Percentiles rank a stretch among this genome's conserved stretches.
These are phyloP conservation scores for Polyploca ridens DNA, from an alignment of 2,888 invertebrate species.

Conservation along the genomic window DNA sequence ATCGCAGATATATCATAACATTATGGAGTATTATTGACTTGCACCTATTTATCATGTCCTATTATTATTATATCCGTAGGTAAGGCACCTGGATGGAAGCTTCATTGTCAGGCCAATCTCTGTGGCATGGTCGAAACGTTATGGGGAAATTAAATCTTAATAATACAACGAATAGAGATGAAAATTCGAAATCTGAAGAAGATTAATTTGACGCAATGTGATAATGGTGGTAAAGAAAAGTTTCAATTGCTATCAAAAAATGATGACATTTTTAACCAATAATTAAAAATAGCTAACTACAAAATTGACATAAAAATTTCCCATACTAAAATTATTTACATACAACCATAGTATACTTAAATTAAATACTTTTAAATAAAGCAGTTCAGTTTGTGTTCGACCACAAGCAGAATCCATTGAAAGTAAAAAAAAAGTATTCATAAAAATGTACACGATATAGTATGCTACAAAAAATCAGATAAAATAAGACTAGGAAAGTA, in stretches of 20 bases:
- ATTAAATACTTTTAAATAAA: constrained; percentile 1
- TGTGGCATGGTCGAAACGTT: constrained; percentile 45
- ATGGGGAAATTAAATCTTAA: constrained; percentile 10
- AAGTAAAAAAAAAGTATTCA: constrained; percentile 40
- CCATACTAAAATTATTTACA: constrained; percentile 3
- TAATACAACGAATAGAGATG: not conserved
- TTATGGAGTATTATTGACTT: constrained; percentile 75
- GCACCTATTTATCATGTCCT: constrained; percentile 64
- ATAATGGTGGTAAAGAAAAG: too few relatives aligned
- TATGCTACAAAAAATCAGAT: constrained; percentile 62
- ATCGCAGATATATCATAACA: constrained; percentile 66
- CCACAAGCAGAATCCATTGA: constrained; percentile 66
- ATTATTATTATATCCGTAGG: constrained; percentile 46
- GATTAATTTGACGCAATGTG: too few relatives aligned
- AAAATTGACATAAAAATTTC: not conserved
- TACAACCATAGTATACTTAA: not conserved
- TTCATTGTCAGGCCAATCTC: constrained; percentile 45
- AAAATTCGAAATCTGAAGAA: not conserved
- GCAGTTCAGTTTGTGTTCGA: constrained; percentile 36
- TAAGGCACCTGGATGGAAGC: constrained; percentile 79
- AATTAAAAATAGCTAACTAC: not conserved
- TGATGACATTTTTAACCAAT: not conserved
- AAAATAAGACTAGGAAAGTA: constrained; percentile 66
- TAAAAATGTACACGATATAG: constrained; percentile 26
- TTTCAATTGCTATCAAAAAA: not conserved